Percentiles rank a stretch among this genome's conserved stretches.
Conservation (phyloP, 2,113 vertebrate species). For the Toxotes chatareus region DNA sequence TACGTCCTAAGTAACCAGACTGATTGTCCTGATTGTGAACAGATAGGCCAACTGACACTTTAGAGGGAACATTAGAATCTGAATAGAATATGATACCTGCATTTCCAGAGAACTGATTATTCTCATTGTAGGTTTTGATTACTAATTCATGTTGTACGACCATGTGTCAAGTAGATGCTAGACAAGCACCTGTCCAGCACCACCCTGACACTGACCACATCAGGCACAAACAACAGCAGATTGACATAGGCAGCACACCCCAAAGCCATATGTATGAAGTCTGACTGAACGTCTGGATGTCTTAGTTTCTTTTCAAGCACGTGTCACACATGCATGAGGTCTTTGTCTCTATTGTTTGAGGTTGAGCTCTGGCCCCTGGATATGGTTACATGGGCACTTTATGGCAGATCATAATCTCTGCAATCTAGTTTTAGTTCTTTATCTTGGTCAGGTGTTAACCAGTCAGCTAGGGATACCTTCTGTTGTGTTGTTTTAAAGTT, state of each 20-base stretch:
- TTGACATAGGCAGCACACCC: constrained; percentile 1
- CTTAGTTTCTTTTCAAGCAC: constrained; percentile 16
- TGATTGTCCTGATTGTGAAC: neutral
- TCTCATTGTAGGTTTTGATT: constrained; percentile 24
- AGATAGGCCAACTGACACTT: neutral
- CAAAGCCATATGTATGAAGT: constrained; percentile 9
- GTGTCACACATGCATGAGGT: constrained; percentile 27
- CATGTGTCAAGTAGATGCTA: constrained; percentile 23
- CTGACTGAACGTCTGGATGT: constrained; percentile 23
- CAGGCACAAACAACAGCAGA: neutral
- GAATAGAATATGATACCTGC: neutral
- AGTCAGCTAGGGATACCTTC: constrained; percentile 15
- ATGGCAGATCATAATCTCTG: constrained; percentile 55
- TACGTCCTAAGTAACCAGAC: neutral
- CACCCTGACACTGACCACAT: constrained; percentile 34
- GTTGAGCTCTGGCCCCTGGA: constrained; percentile 41
- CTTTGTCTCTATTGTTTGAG: constrained; percentile 48
- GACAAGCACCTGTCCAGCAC: constrained; percentile 37
- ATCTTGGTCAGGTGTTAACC: constrained; percentile 40
- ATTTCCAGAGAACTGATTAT: constrained; percentile 16
- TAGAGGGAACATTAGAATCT: neutral
- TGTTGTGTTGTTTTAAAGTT: constrained; percentile 20
- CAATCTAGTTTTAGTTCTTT: constrained; percentile 38
- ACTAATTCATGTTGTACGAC: constrained; percentile 36
- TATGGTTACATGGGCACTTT: constrained; percentile 48